These are phyloP conservation scores for Aptenodytes patagonicus DNA, from an alignment of 2,113 vertebrate genomes.

Conservation along the genomic window DNA sequence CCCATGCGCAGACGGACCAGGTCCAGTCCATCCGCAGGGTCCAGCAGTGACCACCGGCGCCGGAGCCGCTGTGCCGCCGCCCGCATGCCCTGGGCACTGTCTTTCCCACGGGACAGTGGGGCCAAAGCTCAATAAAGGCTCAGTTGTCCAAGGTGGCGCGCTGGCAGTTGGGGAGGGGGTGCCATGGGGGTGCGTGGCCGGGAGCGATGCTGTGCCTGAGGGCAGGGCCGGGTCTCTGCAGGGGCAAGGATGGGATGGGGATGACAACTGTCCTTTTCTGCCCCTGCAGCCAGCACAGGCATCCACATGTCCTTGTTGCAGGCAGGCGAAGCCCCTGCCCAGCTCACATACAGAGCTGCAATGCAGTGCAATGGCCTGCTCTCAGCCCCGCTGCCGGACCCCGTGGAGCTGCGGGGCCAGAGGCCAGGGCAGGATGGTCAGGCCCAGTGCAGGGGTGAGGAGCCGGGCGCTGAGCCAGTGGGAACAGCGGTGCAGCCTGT, in stretches of 20 bases:
- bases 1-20: slow-evolving; percentile 89
- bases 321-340: neutral
- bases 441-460: neutral
- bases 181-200: rapidly evolving
- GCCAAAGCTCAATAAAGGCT: slow-evolving; percentile 57
- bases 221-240: neutral
- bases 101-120: rapidly evolving
- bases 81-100: rapidly evolving
- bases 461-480: neutral
- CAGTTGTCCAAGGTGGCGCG: neutral
- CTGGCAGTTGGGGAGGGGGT: neutral
- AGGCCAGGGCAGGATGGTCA: neutral
- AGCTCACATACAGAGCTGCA: neutral
- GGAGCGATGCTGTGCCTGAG: rapidly evolving
- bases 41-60: slow-evolving; percentile 79
- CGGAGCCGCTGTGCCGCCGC: rapidly evolving
- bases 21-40: slow-evolving; percentile 93
- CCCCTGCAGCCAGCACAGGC: neutral
- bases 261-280: rapidly evolving
- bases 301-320: neutral
- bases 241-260: neutral
- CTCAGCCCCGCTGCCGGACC: rapidly evolving
- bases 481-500: neutral
- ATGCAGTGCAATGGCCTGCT: rapidly evolving
- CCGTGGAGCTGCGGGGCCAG: neutral